A percentile compares a stretch with the other conserved stretches of the same genome.
These are phyloP conservation scores for Clarias batrachus DNA, from an alignment of 2,113 vertebrate genomes.

Conservation along the genomic window DNA sequence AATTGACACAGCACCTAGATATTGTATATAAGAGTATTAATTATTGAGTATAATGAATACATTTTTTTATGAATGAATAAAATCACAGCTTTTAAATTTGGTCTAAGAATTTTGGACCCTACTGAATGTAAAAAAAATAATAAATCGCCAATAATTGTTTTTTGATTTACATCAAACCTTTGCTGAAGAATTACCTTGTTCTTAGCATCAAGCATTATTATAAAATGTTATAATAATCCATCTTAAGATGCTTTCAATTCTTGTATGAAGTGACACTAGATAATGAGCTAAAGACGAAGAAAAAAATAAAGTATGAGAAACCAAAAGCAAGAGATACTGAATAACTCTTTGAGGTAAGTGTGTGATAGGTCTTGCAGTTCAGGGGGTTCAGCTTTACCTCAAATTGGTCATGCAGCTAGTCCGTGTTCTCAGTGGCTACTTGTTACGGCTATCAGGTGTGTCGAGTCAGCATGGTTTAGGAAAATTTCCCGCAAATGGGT, in stretches of 20 bases:
- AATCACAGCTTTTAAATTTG: too few relatives aligned
- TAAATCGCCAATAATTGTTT: not conserved
- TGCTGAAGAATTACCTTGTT: not conserved
- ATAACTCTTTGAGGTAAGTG: not conserved
- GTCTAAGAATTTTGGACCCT: too few relatives aligned
- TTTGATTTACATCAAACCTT: not conserved
- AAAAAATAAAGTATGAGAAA: not conserved
- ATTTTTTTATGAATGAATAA: too few relatives aligned
- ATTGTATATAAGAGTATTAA: too few relatives aligned
- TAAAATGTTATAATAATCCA: too few relatives aligned
- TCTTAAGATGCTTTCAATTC: not conserved
- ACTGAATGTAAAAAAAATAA: too few relatives aligned
- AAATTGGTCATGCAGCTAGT: not conserved
- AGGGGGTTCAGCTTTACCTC: not conserved
- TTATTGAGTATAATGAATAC: too few relatives aligned
- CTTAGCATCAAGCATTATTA: not conserved
- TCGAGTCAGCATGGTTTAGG: not conserved
- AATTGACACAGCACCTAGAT: too few relatives aligned
- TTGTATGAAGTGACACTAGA: not conserved
- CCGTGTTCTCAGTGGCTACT: not conserved
- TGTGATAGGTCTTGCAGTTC: not conserved
- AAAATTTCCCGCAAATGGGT: not conserved
- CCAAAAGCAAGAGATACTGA: not conserved
- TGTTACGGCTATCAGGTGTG: not conserved
- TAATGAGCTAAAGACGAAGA: not conserved